Evolutionary conservation across 92 coral and sea anemone genomes (phyloP).

Genomic region (Heteractis magnifica): DNA sequence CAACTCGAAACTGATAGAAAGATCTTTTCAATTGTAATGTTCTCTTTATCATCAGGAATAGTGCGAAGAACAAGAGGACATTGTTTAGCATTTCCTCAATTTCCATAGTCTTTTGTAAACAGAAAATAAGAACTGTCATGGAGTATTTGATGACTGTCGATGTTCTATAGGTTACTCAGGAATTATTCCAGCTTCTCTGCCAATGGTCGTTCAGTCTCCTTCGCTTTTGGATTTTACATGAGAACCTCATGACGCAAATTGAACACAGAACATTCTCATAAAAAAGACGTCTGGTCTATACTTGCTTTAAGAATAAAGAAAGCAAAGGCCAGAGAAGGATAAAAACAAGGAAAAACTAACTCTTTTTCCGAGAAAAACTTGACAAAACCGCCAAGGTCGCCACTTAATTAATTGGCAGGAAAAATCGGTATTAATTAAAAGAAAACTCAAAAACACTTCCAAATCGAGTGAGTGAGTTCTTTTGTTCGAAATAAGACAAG

Average conservation of each 20-base stretch:
- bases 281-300: neutral
- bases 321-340: neutral
- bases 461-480: neutral
- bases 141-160: slow-evolving; percentile 4
- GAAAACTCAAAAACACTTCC: neutral
- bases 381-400: neutral
- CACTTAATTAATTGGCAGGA: neutral
- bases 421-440: neutral
- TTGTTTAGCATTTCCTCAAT: neutral
- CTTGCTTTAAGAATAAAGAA: neutral
- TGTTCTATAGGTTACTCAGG: neutral
- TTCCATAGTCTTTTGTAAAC: slow-evolving; percentile 6
- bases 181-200: neutral
- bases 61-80: neutral
- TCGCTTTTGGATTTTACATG: neutral
- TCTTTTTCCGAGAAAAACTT: neutral
- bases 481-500: neutral
- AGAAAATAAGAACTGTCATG: neutral
- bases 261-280: neutral
- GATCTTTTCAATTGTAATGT: neutral
- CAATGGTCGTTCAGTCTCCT: neutral
- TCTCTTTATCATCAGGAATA: neutral
- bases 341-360: neutral
- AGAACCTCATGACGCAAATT: neutral
- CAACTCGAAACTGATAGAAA: neutral